phyloP scores from a whole-genome alignment of 2,797 vertebrate genomes.

The Hippocampus kuda region DNA sequence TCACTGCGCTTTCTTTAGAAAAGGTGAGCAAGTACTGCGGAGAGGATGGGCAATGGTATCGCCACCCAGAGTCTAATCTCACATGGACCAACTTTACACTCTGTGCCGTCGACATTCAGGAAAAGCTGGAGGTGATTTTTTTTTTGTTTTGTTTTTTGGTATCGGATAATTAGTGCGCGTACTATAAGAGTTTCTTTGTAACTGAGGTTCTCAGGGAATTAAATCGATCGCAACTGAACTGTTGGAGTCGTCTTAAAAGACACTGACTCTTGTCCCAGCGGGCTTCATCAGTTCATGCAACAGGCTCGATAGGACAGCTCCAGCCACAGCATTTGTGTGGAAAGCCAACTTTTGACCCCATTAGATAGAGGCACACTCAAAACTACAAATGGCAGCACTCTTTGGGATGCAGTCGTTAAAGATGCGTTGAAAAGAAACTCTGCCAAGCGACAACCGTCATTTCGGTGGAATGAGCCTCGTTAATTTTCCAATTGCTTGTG shows the following conservation, averaged over 20 bases:
- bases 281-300: too few relatives aligned
- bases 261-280: too few relatives aligned
- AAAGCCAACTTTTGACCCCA: too few relatives aligned
- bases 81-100: constrained; percentile 90
- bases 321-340: too few relatives aligned
- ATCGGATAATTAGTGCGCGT: not conserved
- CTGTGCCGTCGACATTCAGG: constrained; percentile 74
- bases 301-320: too few relatives aligned
- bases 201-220: not conserved
- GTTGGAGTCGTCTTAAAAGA: not conserved
- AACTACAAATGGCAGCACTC: too few relatives aligned
- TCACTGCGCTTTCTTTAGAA: constrained; percentile 58
- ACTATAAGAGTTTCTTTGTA: not conserved
- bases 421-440: too few relatives aligned
- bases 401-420: too few relatives aligned
- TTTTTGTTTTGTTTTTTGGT: not conserved
- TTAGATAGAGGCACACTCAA: too few relatives aligned
- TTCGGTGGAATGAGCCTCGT: too few relatives aligned
- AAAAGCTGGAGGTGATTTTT: constrained; percentile 71
- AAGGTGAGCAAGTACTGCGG: constrained; percentile 81
- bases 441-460: too few relatives aligned
- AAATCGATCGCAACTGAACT: not conserved
- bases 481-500: too few relatives aligned
- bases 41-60: constrained; percentile 82
- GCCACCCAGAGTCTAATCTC: constrained; percentile 76